Percentiles rank a stretch among this genome's conserved stretches.
Conservation (phyloP, 2,888 invertebrate genomes). For the Siphlonurus alternatus region DNA sequence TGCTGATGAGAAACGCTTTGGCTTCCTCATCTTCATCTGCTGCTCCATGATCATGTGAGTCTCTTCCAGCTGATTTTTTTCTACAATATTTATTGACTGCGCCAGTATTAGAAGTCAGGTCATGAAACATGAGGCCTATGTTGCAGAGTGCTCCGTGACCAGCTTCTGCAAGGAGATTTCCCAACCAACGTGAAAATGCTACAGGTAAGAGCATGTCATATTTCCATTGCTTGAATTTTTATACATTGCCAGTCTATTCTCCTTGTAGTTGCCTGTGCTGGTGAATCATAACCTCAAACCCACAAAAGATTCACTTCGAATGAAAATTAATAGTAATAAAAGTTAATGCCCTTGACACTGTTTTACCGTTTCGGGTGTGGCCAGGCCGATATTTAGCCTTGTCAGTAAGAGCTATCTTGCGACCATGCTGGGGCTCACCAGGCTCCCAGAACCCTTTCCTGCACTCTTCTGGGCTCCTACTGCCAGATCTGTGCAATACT, state of each 20-base stretch:
- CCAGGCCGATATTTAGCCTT: too few species aligned
- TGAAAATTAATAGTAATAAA: too few species aligned
- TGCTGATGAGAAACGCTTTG: constrained; percentile 75
- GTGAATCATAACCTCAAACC: neutral
- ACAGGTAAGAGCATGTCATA: constrained; percentile 36
- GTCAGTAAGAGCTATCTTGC: too few species aligned
- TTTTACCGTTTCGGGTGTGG: too few species aligned
- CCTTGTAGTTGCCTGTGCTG: neutral
- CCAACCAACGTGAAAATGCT: constrained; percentile 84
- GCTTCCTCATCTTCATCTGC: constrained; percentile 81
- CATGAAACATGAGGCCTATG: constrained; percentile 11
- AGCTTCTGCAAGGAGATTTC: constrained; percentile 76
- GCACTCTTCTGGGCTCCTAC: too few species aligned
- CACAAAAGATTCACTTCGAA: neutral
- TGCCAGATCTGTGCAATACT: too few species aligned
- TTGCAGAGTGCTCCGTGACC: constrained; percentile 61
- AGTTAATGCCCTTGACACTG: too few species aligned
- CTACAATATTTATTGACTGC: neutral
- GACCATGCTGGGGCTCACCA: too few species aligned
- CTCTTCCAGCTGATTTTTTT: too few species aligned
- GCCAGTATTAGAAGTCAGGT: neutral
- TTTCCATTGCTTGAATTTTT: too few species aligned
- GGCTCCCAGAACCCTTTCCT: too few species aligned
- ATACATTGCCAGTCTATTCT: too few species aligned
- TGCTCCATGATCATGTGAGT: constrained; percentile 96